Evolutionary conservation across 2,888 invertebrate genomes (phyloP).

Genomic region (Cacoxenus indagator): DNA sequence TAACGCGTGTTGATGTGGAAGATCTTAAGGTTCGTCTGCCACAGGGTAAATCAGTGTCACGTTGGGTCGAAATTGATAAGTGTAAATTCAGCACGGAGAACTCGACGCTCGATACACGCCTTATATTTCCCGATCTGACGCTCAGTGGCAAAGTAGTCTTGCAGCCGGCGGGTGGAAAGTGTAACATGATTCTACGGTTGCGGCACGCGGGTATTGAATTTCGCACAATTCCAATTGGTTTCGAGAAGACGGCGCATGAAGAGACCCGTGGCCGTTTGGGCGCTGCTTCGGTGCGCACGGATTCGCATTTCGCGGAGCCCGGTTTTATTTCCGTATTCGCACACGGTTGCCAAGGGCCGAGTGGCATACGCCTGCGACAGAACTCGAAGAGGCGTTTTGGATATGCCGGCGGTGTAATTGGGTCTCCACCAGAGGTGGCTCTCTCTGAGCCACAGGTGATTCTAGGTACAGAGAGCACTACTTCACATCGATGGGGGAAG

Average conservation of each 20-base stretch:
- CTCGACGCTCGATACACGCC: constrained; percentile 81
- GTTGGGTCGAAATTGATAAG: constrained; percentile 80
- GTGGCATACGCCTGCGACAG: constrained; percentile 62
- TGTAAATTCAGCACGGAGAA: constrained; percentile 83
- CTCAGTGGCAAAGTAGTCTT: constrained; percentile 83
- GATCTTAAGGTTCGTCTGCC: constrained; percentile 75
- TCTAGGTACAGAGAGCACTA: constrained; percentile 38
- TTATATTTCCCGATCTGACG: constrained; percentile 84
- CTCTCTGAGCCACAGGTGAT: constrained; percentile 56
- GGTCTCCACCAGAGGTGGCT: constrained; percentile 38
- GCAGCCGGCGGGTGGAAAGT: constrained; percentile 73
- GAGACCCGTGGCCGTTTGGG: constrained; percentile 57
- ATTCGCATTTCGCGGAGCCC: constrained; percentile 87
- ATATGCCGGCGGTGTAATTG: constrained; percentile 39
- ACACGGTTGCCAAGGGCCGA: constrained; percentile 79
- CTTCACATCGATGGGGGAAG: constrained; percentile 48
- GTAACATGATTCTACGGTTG: constrained; percentile 84
- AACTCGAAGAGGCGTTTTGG: constrained; percentile 67
- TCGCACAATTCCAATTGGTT: constrained; percentile 76
- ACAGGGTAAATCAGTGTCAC: constrained; percentile 74
- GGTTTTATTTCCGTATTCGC: constrained; percentile 89
- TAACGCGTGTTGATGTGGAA: constrained; percentile 63
- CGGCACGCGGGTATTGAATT: constrained; percentile 85
- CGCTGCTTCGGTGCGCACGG: constrained; percentile 75
- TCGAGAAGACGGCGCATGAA: constrained; percentile 50